These are phyloP conservation scores for Drosophila insularis DNA, from an alignment of 1,140 invertebrate genomes.

Conservation along the genomic window DNA sequence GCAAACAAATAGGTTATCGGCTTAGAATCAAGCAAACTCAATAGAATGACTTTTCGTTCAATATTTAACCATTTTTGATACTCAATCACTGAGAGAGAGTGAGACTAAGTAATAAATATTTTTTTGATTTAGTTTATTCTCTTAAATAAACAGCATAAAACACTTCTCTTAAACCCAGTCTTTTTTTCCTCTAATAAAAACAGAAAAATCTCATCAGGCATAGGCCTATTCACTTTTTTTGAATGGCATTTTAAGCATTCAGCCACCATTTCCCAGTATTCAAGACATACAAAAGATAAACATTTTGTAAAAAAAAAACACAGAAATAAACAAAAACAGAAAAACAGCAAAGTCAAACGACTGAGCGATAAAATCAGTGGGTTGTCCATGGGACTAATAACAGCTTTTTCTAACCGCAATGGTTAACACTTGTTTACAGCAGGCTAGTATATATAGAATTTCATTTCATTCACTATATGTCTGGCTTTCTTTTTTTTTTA, in stretches of 20 bases:
- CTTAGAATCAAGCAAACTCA: not conserved
- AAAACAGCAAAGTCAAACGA: slow-evolving; percentile 20
- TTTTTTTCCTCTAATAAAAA: not conserved
- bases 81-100: no score
- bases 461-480: not conserved
- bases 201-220: not conserved
- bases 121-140: no score
- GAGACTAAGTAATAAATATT: no score
- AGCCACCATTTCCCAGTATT: not conserved
- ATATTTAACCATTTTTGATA: not conserved
- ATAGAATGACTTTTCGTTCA: not conserved
- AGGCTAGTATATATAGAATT: slow-evolving; percentile 8
- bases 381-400: slow-evolving; percentile 19
- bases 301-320: slow-evolving; percentile 22
- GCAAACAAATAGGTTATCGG: not conserved
- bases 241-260: slow-evolving; percentile 23
- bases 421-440: slow-evolving; percentile 21
- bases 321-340: not conserved
- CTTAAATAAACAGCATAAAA: no score
- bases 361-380: slow-evolving; percentile 63
- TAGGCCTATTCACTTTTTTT: slow-evolving; percentile 1
- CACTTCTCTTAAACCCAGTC: not conserved
- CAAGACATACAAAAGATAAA: slow-evolving; percentile 41
- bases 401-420: slow-evolving; percentile 20
- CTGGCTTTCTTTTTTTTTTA: not conserved